Conservation (phyloP, 2,888 invertebrate genomes). For the Pseudanteris insignis region DNA sequence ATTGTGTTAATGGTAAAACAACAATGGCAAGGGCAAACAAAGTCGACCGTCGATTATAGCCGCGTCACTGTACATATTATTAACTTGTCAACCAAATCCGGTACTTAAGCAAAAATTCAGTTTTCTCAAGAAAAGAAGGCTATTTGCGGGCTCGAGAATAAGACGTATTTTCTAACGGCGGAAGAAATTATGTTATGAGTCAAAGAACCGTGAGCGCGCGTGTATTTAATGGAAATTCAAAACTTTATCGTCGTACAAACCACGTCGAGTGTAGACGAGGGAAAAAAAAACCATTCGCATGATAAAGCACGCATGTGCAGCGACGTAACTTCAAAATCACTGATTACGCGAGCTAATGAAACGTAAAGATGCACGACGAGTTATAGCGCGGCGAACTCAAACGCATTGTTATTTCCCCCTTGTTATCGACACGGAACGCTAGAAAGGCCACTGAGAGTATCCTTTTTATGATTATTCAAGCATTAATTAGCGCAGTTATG, state of each 20-base stretch:
- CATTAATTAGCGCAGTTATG: constrained; percentile 14
- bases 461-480: constrained; percentile 9
- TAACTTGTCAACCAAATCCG: no score
- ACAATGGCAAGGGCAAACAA: no score
- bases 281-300: constrained; percentile 13
- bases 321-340: constrained; percentile 25
- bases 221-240: not conserved
- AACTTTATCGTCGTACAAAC: constrained; percentile 1
- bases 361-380: constrained; percentile 31
- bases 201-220: no score
- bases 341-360: constrained; percentile 40
- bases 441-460: not conserved
- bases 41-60: no score
- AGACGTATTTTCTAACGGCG: no score
- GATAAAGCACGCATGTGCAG: constrained; percentile 14
- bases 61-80: no score
- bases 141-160: no score
- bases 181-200: no score
- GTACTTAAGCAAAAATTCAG: no score
- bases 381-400: constrained; percentile 28
- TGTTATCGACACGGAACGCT: constrained; percentile 15
- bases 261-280: constrained; percentile 14
- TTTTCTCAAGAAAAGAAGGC: no score
- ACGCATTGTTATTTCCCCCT: constrained; percentile 30
- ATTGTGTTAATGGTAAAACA: no score